Conservation (phyloP, 2,113 vertebrate genomes). For the Garra rufa region DNA sequence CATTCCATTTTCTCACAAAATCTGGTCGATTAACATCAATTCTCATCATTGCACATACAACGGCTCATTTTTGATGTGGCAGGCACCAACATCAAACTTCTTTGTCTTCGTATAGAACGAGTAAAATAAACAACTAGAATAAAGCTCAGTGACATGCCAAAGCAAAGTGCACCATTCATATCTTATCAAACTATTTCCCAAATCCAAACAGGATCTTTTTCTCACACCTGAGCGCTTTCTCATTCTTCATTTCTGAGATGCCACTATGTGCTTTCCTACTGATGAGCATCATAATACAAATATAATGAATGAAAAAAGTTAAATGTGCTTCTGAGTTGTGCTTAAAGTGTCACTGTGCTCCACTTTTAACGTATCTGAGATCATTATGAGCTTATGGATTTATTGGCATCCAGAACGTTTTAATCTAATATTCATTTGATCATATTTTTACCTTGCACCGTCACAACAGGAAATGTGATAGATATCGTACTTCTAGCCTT, state of each 20-base stretch:
- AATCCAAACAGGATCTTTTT: constrained; percentile 18
- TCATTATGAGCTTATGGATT: not conserved
- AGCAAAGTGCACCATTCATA: constrained; percentile 57
- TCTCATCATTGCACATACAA: constrained; percentile 61
- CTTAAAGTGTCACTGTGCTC: constrained; percentile 57
- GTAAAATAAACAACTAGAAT: constrained; percentile 31
- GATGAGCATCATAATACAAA: constrained; percentile 6
- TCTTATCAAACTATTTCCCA: not conserved
- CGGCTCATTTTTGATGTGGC: constrained; percentile 19
- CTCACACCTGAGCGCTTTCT: not conserved
- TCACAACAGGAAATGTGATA: constrained; percentile 9
- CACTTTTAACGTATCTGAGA: not conserved
- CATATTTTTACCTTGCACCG: not conserved
- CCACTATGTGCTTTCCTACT: constrained; percentile 7
- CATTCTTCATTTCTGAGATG: constrained; percentile 19
- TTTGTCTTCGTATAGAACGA: constrained; percentile 5
- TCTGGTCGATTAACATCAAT: constrained; percentile 53
- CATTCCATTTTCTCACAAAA: constrained; percentile 34
- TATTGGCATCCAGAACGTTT: not conserved
- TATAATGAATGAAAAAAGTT: not conserved
- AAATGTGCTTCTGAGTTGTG: constrained; percentile 74
- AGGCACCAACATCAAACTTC: constrained; percentile 11
- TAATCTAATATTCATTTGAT: not conserved
- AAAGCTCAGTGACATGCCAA: constrained; percentile 64
- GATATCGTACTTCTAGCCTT: not conserved